Base-by-base conservation (phyloP, 2,888 invertebrate species). In the Neoascia interrupta region DNA sequence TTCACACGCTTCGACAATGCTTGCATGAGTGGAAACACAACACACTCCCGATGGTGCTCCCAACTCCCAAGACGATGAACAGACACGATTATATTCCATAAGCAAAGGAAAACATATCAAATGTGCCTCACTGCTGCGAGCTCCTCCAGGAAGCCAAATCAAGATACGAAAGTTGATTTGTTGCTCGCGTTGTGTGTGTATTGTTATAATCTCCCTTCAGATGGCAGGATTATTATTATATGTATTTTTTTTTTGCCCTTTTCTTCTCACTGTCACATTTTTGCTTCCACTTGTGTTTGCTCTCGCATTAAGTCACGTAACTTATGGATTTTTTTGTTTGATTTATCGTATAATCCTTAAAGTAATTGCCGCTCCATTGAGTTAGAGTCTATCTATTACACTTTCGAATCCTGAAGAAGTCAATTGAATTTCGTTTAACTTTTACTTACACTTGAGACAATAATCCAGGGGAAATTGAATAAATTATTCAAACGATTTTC, bases 361-460 rank as follows among this genome's bases (percentile, higher is more conserved):
- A 61, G 70, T 70, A 70, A 70, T 70, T 70, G 61, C 61, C 37
- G 61, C 45, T 61, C 37, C 61, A 70, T 61, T 70, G 70, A 28
- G 43, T 21, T 11, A 21, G 26, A 36, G 31, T 47, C 13, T 21
- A 15, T 34, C 31, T 5, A 37, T 63, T 54, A 21, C 36, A 54
- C 13, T 43, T 39, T 37, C 47, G 16, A 26, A n/a, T 31, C 31
- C 54, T 60, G 18, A 31, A 36, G 53, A 54, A 63, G 75, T 75
- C 75, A 70, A 75, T 75, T 64, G 75, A 70, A 58, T 58, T n/a
- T 56, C 63, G 43, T 70, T 51, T 49, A 63, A 63, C 56, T 63
- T 49, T 63, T 28, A 70, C 45, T 73, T 51, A 43, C 49, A 58
- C 51, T 75, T 75, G 70, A 70, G 75, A 75, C 56, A 41, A 56